phyloP scores from a whole-genome alignment of 2,113 vertebrate genomes.

The human (Homo sapiens) region DNA sequence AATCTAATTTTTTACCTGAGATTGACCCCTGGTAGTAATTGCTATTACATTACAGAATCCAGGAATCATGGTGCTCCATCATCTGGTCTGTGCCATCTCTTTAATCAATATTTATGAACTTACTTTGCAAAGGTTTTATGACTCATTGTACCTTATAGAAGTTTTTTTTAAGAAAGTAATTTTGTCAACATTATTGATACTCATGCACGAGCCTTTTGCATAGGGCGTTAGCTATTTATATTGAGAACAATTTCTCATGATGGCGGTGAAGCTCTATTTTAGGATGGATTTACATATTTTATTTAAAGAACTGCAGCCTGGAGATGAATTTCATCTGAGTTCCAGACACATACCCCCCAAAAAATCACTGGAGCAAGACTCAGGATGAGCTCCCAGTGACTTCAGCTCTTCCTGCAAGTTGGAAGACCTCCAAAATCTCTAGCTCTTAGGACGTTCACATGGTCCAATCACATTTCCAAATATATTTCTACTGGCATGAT shows the following conservation, averaged over 20 bases:
- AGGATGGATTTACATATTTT: neutral
- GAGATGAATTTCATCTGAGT: neutral
- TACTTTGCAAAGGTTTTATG: constrained; percentile 53
- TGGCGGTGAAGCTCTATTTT: neutral
- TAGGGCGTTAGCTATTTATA: neutral
- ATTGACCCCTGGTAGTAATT: neutral
- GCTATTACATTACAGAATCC: neutral
- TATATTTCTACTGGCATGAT: neutral
- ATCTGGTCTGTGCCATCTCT: constrained; percentile 59
- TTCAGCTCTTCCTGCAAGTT: neutral
- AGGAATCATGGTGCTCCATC: constrained; percentile 46
- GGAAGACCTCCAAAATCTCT: neutral
- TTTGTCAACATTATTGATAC: neutral
- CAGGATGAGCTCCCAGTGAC: neutral
- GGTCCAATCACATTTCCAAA: neutral
- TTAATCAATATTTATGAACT: constrained; percentile 70
- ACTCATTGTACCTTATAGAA: constrained; percentile 10
- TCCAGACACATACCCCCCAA: neutral
- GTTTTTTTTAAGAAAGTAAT: neutral
- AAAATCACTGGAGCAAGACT: neutral
- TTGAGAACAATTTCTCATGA: neutral
- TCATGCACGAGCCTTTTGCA: neutral
- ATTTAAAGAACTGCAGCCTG: neutral
- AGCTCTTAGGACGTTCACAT: neutral
- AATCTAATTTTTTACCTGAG: neutral